A percentile compares a stretch with the other conserved stretches of the same genome.
These are phyloP conservation scores for Cryptus viduatorius DNA, from an alignment of 2,888 invertebrate genomes.

Conservation along the genomic window DNA sequence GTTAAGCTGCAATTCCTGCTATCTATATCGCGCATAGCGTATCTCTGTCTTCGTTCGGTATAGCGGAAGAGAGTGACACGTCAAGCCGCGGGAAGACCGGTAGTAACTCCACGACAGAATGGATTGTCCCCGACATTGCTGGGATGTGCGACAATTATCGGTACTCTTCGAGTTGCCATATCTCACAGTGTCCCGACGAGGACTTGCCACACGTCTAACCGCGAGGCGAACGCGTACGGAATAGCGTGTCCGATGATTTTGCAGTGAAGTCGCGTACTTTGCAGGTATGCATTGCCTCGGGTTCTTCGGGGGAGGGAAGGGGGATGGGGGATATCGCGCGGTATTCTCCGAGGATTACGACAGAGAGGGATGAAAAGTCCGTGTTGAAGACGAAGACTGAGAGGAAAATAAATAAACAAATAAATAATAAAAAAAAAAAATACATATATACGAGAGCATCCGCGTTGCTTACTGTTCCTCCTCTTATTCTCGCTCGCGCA, in stretches of 20 bases:
- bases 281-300: conserved; percentile 58
- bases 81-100: conserved; percentile 70
- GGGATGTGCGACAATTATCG: conserved; percentile 82
- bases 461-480: conserved; percentile 37
- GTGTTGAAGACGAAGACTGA: not conserved
- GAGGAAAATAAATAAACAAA: not conserved
- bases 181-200: conserved; percentile 73
- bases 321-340: not conserved
- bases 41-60: conserved; percentile 33
- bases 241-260: conserved; percentile 54
- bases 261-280: conserved; percentile 47
- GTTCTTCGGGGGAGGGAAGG: conserved; percentile 23
- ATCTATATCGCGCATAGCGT: not conserved
- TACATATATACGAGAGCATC: not conserved
- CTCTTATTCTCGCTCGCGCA: conserved; percentile 35
- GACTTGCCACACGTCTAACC: conserved; percentile 21
- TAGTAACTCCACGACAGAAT: conserved; percentile 73
- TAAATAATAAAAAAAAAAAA: not conserved
- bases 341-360: not conserved
- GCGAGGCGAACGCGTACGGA: conserved; percentile 15
- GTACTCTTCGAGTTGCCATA: conserved; percentile 78
- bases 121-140: conserved; percentile 78
- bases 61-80: conserved; percentile 74
- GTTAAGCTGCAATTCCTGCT: conserved; percentile 31
- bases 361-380: not conserved